phyloP scores from a whole-genome alignment of 2,888 invertebrate genomes.

The Epirrhoe alternata region DNA sequence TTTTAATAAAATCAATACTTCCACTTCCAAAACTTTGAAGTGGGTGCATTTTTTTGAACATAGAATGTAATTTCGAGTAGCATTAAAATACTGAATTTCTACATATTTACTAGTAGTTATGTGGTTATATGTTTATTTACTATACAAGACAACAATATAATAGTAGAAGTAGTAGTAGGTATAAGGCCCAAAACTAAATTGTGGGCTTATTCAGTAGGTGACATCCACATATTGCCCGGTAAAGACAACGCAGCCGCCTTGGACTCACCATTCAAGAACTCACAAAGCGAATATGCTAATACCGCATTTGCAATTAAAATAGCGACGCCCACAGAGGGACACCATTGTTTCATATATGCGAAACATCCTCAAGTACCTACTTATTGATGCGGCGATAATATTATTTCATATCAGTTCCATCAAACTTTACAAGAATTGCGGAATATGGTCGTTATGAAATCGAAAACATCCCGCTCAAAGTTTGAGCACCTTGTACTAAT shows the following conservation, averaged over 20 bases:
- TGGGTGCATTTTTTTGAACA: too few species aligned
- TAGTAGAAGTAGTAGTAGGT: too few species aligned
- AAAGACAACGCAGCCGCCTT: conserved; percentile 71
- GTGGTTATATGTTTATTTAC: not conserved
- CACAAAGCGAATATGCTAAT: conserved; percentile 82
- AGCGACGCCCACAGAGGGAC: conserved; percentile 73
- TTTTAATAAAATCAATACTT: too few species aligned
- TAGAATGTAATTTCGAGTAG: too few species aligned
- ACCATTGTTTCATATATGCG: conserved; percentile 72
- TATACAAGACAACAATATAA: not conserved
- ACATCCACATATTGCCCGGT: conserved; percentile 58
- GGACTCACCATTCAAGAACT: conserved; percentile 73
- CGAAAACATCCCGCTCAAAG: conserved; percentile 68
- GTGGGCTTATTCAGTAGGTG: conserved; percentile 35
- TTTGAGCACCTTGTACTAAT: conserved; percentile 73
- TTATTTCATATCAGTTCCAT: conserved; percentile 27
- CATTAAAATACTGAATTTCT: too few species aligned
- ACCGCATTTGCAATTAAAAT: conserved; percentile 82
- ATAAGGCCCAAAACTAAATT: not conserved
- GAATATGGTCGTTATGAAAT: conserved; percentile 65
- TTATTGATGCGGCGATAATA: conserved; percentile 50
- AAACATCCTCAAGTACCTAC: conserved; percentile 60
- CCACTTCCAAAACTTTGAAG: too few species aligned
- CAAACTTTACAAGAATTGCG: conserved; percentile 37
- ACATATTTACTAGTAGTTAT: too few species aligned